Evolutionary conservation across 2,797 vertebrate genomes (phyloP).

Genomic region (Malacoctenus gilli): DNA sequence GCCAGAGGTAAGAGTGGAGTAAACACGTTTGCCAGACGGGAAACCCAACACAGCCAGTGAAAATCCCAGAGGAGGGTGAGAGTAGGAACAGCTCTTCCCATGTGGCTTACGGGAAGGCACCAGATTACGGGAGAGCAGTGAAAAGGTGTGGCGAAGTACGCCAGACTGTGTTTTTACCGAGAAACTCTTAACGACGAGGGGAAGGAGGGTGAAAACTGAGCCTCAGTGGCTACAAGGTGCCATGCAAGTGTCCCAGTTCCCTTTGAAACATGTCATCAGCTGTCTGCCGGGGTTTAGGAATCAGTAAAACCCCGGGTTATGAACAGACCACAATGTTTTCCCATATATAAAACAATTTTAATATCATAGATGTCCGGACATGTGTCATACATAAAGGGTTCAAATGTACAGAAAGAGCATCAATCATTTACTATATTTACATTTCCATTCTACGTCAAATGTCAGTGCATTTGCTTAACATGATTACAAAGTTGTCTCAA

Average conservation of each 20-base stretch:
- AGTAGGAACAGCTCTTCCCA: conserved; percentile 4
- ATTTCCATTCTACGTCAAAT: conserved; percentile 58
- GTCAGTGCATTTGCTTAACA: conserved; percentile 65
- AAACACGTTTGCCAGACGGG: neutral
- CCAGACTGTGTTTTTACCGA: neutral
- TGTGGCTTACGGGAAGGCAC: neutral
- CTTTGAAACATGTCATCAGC: too few species aligned
- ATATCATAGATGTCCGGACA: conserved; percentile 68
- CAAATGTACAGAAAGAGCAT: conserved; percentile 65
- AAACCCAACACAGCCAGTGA: conserved; percentile 14
- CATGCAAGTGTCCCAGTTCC: too few species aligned
- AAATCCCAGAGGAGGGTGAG: conserved; percentile 14
- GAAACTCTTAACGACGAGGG: neutral
- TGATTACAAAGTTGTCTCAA: conserved; percentile 57
- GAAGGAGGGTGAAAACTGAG: neutral
- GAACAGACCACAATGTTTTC: neutral
- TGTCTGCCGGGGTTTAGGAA: too few species aligned
- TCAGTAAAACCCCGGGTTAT: too few species aligned
- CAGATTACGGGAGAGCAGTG: neutral
- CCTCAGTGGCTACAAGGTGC: too few species aligned
- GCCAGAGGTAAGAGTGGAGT: neutral
- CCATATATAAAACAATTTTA: conserved; percentile 72
- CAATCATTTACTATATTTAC: conserved; percentile 71
- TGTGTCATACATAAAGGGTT: conserved; percentile 65
- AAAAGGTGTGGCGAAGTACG: conserved; percentile 1